phyloP scores from a whole-genome alignment of 1,140 invertebrate species.

The Semibalanus balanoides region DNA sequence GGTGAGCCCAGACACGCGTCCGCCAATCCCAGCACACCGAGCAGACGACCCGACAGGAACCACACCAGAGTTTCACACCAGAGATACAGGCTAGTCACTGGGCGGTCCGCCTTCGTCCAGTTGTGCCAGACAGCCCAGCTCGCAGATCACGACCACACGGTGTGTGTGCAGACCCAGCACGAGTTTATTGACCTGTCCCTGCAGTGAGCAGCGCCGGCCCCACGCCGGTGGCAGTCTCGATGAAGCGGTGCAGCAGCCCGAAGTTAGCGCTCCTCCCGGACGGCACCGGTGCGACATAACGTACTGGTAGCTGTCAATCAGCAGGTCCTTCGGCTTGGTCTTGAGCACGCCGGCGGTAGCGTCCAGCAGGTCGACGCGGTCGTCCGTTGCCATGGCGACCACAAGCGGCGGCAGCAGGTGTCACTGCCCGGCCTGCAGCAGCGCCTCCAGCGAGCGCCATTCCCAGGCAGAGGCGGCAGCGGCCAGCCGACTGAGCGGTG shows the following conservation, averaged over 20 bases:
- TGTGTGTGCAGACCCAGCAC: slow-evolving; percentile 16
- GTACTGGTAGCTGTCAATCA: too few species aligned
- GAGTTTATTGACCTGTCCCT: slow-evolving; percentile 18
- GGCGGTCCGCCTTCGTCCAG: slow-evolving; percentile 5
- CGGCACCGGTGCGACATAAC: too few species aligned
- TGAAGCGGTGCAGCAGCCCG: too few species aligned
- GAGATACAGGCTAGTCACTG: background rate
- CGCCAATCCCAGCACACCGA: slow-evolving; percentile 65
- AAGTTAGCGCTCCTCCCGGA: too few species aligned
- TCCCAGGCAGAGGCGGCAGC: too few species aligned
- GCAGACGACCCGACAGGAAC: slow-evolving; percentile 57
- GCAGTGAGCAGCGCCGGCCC: background rate
- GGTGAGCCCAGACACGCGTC: slow-evolving; percentile 53
- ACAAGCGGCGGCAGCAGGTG: slow-evolving; percentile 13
- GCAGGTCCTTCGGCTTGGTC: too few species aligned
- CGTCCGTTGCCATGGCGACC: too few species aligned
- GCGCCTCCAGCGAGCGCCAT: too few species aligned
- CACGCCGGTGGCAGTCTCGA: too few species aligned
- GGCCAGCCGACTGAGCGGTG: too few species aligned
- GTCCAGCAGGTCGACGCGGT: too few species aligned
- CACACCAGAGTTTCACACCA: slow-evolving; percentile 34
- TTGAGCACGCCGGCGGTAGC: too few species aligned
- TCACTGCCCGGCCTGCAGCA: background rate
- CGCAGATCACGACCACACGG: slow-evolving; percentile 12
- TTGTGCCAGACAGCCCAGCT: slow-evolving; percentile 15